Conservation (phyloP, 2,888 invertebrate species). For the Sepiola atlantica region DNA sequence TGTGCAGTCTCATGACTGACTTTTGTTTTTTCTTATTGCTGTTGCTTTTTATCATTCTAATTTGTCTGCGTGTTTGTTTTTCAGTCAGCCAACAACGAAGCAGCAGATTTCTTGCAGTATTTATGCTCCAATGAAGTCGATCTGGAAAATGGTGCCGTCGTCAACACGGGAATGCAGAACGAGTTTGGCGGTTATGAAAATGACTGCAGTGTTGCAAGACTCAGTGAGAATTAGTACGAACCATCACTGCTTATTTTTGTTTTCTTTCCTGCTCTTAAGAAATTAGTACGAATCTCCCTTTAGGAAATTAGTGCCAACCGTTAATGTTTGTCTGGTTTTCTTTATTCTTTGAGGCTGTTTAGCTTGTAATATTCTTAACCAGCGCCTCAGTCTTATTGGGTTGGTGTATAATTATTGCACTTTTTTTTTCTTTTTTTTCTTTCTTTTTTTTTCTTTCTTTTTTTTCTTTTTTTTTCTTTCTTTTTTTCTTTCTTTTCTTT, state of each 20-base stretch:
- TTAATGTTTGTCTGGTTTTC: neutral
- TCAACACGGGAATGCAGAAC: conserved; percentile 99
- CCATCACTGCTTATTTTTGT: neutral
- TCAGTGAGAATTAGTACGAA: conserved; percentile 87
- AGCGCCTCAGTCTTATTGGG: no score
- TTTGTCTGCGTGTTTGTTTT: conserved; percentile 50
- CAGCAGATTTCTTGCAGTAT: conserved; percentile 90
- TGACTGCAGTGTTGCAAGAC: conserved; percentile 93
- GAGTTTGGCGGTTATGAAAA: conserved; percentile 95
- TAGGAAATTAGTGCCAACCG: neutral
- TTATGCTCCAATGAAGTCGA: conserved; percentile 97
- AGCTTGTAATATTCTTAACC: neutral
- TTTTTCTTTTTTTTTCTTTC: no score
- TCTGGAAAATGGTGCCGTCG: conserved; percentile 92
- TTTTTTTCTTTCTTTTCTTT: no score
- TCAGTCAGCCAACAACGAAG: conserved; percentile 87
- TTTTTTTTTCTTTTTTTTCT: no score
- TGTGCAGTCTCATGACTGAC: no score
- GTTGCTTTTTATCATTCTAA: neutral
- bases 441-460: no score
- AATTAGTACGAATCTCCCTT: neutral
- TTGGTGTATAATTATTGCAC: no score
- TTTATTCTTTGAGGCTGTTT: neutral
- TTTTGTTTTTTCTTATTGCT: neutral
- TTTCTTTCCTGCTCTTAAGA: neutral